Base-by-base conservation (phyloP, 2,888 invertebrate species). In the Lasioglossum pauxillum region DNA sequence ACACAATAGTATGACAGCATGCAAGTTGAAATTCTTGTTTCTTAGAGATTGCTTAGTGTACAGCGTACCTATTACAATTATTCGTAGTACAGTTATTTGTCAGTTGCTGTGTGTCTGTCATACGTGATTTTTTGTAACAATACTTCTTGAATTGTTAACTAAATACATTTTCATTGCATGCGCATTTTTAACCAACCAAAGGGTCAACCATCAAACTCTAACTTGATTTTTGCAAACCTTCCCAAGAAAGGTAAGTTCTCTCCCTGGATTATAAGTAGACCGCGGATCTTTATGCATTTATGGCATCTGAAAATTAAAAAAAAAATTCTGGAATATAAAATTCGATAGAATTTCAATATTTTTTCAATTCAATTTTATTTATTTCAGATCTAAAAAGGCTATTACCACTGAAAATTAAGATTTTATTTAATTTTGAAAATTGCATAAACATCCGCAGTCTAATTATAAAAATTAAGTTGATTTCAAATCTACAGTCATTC, bases 111-210 rank as follows among this genome's bases (percentile, higher is more conserved):
- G 19, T 75, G 69, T 46, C 35, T 27, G 27, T 53, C 27, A 76
- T 49, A 5, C 69, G 46, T 78, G 41, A 53, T 31, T 49, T 44
- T 46, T 77, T 35, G 67, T 41, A 23, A 35, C 80, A 1, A 81
- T 69, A 67, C 75, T 49, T 75, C 7, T 64, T 38, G 8, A 83
- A 79, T 85, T 41, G 85, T 86, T 90, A 88, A 93, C 90, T 78
- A 89, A 88, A 86, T 83, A 78, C 78, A 76, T 91, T 93, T 91
- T 91, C 82, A 84, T 92, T 94, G 93, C 93, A 94, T 91, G 92
- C 86, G 76, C 78, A 83, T 90, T 91, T 90, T 91, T 92, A 90
- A 92, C 85, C 85, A 80, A 90, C 88, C 75, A 89, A 93, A 94
- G 92, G 90, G 91, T 92, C 91, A 89, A 91, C 83, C 14, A 90